phyloP scores from a whole-genome alignment of 1,140 invertebrate genomes.

The Platyura marginata region DNA sequence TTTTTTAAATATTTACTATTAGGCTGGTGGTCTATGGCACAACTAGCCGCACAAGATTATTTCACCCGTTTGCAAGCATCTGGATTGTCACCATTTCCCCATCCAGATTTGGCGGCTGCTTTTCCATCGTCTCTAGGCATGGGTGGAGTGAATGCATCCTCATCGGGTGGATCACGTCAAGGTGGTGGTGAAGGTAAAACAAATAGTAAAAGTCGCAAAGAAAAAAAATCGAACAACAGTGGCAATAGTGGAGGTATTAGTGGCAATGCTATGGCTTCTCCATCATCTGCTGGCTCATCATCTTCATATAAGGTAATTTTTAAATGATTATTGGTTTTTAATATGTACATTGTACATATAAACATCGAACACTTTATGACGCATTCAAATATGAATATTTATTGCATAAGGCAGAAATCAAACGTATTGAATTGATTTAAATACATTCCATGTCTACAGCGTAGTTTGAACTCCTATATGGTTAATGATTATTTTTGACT shows the following conservation, averaged over 20 bases:
- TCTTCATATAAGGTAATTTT: conserved; percentile 16
- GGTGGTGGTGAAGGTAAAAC: background rate
- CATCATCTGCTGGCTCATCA: conserved; percentile 8
- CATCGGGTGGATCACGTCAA: conserved; percentile 23
- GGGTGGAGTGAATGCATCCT: conserved; percentile 21
- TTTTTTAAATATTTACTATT: conserved; percentile 9
- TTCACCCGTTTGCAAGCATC: conserved; percentile 58
- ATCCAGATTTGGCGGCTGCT: conserved; percentile 21
- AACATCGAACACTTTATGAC: too few relatives aligned
- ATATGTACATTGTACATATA: background rate
- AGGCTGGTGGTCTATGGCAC: conserved; percentile 80
- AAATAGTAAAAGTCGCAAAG: background rate
- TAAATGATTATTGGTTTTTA: background rate
- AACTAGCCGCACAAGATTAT: conserved; percentile 69
- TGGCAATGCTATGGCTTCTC: conserved; percentile 20
- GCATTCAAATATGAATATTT: too few relatives aligned
- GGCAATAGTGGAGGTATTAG: conserved; percentile 20
- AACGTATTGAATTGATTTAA: background rate
- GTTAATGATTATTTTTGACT: too few relatives aligned
- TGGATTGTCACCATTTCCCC: conserved; percentile 45
- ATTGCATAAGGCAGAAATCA: too few relatives aligned
- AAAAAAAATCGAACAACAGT: conserved; percentile 1
- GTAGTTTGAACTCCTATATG: too few relatives aligned
- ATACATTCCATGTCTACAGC: too few relatives aligned
- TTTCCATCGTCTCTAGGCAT: conserved; percentile 11